phyloP scores from a whole-genome alignment of 2,888 invertebrate species.

The Athalia cordata region DNA sequence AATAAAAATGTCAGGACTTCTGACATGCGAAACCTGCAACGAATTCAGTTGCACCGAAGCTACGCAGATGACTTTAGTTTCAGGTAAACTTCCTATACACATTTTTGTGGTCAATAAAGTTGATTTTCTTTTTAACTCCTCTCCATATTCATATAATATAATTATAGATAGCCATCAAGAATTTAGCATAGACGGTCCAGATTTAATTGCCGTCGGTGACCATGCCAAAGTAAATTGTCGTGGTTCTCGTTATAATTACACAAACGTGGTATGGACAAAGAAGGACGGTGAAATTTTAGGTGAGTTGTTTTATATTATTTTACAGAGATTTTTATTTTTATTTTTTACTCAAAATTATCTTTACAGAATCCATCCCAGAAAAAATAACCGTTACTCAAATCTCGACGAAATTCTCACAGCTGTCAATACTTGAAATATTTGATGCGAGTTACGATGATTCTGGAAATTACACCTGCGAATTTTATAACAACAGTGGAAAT shows the following conservation, averaged over 20 bases:
- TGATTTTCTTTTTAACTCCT: neutral
- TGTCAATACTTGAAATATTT: conserved; percentile 65
- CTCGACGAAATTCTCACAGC: conserved; percentile 68
- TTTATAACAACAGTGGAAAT: conserved; percentile 44
- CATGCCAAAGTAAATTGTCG: conserved; percentile 77
- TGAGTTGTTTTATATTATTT: neutral
- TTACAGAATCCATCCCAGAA: conserved; percentile 52
- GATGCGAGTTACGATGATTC: conserved; percentile 63
- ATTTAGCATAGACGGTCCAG: conserved; percentile 62
- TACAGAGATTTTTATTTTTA: neutral
- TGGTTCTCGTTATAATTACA: conserved; percentile 75
- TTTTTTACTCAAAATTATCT: conserved; percentile 5
- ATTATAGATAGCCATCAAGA: neutral
- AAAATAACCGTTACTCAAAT: conserved; percentile 51
- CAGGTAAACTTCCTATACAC: conserved; percentile 17
- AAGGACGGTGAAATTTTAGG: conserved; percentile 49
- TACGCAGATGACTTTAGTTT: conserved; percentile 55
- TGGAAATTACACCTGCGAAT: conserved; percentile 62
- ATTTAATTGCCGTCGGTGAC: conserved; percentile 75
- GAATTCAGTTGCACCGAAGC: conserved; percentile 60
- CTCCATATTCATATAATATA: neutral
- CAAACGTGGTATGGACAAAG: conserved; percentile 75
- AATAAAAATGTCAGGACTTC: conserved; percentile 61
- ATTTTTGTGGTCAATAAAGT: neutral
- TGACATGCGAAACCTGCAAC: conserved; percentile 71